Evolutionary conservation across 1,140 invertebrate genomes (phyloP).

Genomic region (Trichomalopsis sarcophagae): DNA sequence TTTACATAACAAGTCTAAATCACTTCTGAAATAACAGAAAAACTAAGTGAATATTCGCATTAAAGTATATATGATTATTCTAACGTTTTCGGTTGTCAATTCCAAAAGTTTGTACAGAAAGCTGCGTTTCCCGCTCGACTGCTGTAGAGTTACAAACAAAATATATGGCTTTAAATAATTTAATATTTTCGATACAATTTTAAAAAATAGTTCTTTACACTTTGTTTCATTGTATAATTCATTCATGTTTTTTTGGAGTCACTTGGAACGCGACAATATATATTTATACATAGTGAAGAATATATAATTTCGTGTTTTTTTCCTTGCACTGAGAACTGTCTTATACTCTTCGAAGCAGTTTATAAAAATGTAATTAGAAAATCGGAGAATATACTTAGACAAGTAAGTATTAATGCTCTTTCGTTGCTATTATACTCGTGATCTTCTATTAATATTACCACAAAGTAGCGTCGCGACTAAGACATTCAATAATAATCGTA

Average conservation of each 20-base stretch:
- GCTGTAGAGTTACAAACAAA: constrained; percentile 22
- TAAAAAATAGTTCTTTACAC: constrained; percentile 35
- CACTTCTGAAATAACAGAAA: background rate
- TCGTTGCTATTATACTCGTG: background rate
- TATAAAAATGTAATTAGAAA: background rate
- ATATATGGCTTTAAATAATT: constrained; percentile 16
- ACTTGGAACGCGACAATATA: background rate
- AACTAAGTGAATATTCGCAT: background rate
- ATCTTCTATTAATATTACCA: background rate
- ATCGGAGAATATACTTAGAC: background rate
- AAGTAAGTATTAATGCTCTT: background rate
- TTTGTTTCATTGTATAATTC: constrained; percentile 9
- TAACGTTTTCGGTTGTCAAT: background rate
- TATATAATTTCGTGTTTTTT: constrained; percentile 15
- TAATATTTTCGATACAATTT: constrained; percentile 9
- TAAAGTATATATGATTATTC: background rate
- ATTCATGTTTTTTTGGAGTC: background rate
- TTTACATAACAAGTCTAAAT: background rate
- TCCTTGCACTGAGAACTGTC: background rate
- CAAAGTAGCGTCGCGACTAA: background rate
- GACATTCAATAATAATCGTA: background rate
- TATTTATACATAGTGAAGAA: constrained; percentile 31
- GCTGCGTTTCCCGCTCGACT: background rate
- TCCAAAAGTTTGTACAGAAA: constrained; percentile 40
- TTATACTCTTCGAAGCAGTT: background rate